Percentiles rank a stretch among this genome's conserved stretches.
Conservation (phyloP, 1,140 invertebrate species). For the fruit fly (Drosophila melanogaster) region Release_6_plus_ISO1_MT NT_037436.4:123001-123500, state of each 20-base stretch:
- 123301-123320: not conserved
- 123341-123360: too few relatives aligned
- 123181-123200: slow-evolving; percentile 77
- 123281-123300: slow-evolving; percentile 37
- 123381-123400: too few relatives aligned
- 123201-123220: slow-evolving; percentile 78
- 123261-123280: slow-evolving; percentile 53
- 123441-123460: too few relatives aligned
- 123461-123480: not conserved
- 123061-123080: not conserved
- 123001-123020: slow-evolving; percentile 33
- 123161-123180: slow-evolving; percentile 28
- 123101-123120: slow-evolving; percentile 2
- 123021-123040: slow-evolving; percentile 6
- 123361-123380: too few relatives aligned
- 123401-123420: too few relatives aligned
- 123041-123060: slow-evolving; percentile 16
- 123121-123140: slow-evolving; percentile 27
- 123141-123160: slow-evolving; percentile 26
- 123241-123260: slow-evolving; percentile 58
- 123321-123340: too few relatives aligned
- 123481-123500: not conserved
- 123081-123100: slow-evolving; percentile 1
- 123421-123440: too few relatives aligned
- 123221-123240: slow-evolving; percentile 39